Base-by-base conservation (phyloP, 2,888 invertebrate genomes). In the Tipula helvola region DNA sequence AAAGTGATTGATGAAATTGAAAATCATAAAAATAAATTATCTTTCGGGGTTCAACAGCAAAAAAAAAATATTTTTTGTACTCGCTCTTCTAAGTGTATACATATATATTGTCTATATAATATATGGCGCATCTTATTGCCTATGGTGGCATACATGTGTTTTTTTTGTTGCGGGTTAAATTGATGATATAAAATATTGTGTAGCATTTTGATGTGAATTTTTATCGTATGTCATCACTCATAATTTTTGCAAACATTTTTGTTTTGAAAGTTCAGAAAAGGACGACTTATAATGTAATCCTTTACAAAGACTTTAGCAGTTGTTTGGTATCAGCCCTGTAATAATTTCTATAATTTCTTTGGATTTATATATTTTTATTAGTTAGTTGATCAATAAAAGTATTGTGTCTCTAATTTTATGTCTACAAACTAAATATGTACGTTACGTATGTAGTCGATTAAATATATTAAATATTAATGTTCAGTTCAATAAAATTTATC, bases 1-100 rank as follows among this genome's bases (percentile, higher is more conserved):
- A 71, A 71, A 71, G 71, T 71, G 71, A 71, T 71, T 71, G 71
- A 71, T 71, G 71, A 71, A 71, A 71, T 71, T 71, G 71, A 71
- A 71, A 71, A 71, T 71, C 71, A 71, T 71, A 71, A 71, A 71
- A 71, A 71, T 71, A 71, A 71, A 28, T 71, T 28, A 71, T 71
- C 28, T 71, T 71, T 71, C 28, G n/a, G 71, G 71, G 28, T 71
- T 28, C 8, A 12, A 71, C 71, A 57, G 16, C 52, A 57, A 4
- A 13, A 13, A 71, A 71, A 71, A 71, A 71, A 0, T 12, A 10
- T 28, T 28, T 71, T 71, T n/a, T 71, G 71, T 71, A 8, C 3
- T 18, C 16, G 71, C 10, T 10, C 2, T 71, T 71, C 28, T 8
- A 28, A 28, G 71, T 28, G 52, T 8, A 3, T 44, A 16, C 5